Conservation (phyloP, 2,113 vertebrate genomes). For the Rynchops niger region DNA sequence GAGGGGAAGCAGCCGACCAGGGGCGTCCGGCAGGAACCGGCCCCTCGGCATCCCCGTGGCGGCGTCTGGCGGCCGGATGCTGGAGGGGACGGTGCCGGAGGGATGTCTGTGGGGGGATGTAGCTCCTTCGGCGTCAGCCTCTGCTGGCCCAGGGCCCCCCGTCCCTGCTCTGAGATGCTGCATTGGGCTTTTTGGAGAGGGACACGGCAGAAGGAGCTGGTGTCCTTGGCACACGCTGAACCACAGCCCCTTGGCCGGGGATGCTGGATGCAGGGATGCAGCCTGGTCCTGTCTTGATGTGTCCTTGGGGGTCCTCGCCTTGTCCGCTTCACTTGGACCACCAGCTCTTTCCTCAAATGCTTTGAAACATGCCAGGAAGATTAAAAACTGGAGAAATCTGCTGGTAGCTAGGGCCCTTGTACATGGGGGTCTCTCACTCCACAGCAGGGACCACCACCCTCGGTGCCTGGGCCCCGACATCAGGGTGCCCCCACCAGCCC, state of each 20-base stretch:
- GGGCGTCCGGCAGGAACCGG: neutral
- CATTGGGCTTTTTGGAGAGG: neutral
- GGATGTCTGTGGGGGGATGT: neutral
- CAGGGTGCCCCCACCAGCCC: too few relatives aligned
- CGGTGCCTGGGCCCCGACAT: accelerated
- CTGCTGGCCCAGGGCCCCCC: accelerated
- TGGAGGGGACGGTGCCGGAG: neutral
- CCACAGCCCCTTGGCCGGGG: too few relatives aligned
- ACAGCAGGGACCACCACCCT: too few relatives aligned
- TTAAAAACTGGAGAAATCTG: neutral
- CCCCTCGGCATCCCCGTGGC: neutral
- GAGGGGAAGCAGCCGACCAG: neutral
- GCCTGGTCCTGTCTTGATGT: neutral
- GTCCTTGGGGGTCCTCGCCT: neutral
- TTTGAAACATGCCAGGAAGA: neutral
- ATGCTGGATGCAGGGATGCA: neutral
- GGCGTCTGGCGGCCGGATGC: neutral
- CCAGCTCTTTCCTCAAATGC: neutral
- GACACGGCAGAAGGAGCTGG: neutral
- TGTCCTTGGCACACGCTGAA: neutral
- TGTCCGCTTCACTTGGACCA: neutral
- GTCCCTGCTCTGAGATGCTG: neutral
- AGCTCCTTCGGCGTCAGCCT: neutral
- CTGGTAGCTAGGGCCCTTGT: neutral
- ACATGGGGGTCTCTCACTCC: accelerated